phyloP scores from a whole-genome alignment of 1,140 invertebrate species.

The Polyergus mexicanus region DNA sequence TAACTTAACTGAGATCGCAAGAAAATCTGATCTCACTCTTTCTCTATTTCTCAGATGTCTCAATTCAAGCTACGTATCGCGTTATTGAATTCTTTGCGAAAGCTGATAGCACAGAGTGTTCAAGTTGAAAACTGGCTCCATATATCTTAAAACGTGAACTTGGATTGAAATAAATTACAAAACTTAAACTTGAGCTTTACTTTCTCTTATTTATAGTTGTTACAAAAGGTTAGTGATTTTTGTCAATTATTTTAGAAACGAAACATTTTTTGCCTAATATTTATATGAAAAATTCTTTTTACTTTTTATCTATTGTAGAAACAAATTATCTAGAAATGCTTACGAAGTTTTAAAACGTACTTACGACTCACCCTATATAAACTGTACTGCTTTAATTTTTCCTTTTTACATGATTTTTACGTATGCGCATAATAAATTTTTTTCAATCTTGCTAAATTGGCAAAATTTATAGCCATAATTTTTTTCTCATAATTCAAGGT shows the following conservation, averaged over 20 bases:
- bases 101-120: conserved; percentile 22
- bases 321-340: no score
- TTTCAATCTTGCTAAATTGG: no score
- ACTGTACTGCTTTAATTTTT: no score
- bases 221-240: neutral
- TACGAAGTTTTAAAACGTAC: no score
- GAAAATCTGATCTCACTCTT: conserved; percentile 2
- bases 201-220: no score
- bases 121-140: conserved; percentile 26
- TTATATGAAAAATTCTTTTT: no score
- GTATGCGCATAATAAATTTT: no score
- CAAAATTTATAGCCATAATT: no score
- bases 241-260: neutral
- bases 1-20: conserved; percentile 17
- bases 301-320: no score
- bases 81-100: conserved; percentile 16
- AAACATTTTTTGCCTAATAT: no score
- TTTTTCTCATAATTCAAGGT: neutral
- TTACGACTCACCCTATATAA: no score
- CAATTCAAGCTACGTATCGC: conserved; percentile 22
- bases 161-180: neutral
- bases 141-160: conserved; percentile 3
- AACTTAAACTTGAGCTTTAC: conserved; percentile 11
- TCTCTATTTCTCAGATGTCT: neutral
- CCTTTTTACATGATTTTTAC: no score